A percentile compares a stretch with the other conserved stretches of the same genome.
These are phyloP conservation scores for Ormyrus rosae DNA, from an alignment of 2,888 invertebrate genomes.

Conservation along the genomic window DNA sequence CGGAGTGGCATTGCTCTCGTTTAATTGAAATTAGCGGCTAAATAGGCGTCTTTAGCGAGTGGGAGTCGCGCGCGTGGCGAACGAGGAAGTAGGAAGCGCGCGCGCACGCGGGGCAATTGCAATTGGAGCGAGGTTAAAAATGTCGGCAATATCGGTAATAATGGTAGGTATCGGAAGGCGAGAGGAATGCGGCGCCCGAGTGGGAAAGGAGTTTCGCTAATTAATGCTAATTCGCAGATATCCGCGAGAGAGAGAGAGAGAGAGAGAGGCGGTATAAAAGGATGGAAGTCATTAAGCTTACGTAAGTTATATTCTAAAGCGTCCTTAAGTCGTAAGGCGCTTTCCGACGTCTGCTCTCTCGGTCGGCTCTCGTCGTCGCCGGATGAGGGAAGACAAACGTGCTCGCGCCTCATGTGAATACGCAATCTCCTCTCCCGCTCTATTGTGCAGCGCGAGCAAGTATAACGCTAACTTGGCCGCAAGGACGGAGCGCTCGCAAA, in stretches of 20 bases:
- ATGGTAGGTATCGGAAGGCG: background rate
- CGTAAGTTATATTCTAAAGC: conserved; percentile 28
- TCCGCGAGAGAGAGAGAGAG: no score
- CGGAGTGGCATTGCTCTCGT: conserved; percentile 56
- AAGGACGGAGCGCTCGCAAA: conserved; percentile 22
- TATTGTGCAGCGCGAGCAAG: background rate
- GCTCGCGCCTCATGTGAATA: conserved; percentile 22
- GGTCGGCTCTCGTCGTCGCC: background rate
- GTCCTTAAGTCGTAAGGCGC: background rate
- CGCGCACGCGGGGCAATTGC: background rate
- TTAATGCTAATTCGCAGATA: background rate
- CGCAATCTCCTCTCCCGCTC: background rate
- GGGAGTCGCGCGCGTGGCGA: background rate
- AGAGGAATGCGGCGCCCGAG: background rate
- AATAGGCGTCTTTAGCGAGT: conserved; percentile 3
- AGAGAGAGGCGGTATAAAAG: background rate
- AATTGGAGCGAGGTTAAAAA: background rate
- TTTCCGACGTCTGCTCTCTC: no score
- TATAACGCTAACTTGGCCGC: background rate
- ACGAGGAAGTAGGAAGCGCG: background rate
- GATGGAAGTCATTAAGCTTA: conserved; percentile 24
- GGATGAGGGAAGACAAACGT: background rate
- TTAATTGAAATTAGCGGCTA: conserved; percentile 51
- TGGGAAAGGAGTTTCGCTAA: background rate
- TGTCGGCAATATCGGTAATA: no score